Conservation (phyloP, 2,888 invertebrate genomes). For the Dromius quadrimaculatus region DNA sequence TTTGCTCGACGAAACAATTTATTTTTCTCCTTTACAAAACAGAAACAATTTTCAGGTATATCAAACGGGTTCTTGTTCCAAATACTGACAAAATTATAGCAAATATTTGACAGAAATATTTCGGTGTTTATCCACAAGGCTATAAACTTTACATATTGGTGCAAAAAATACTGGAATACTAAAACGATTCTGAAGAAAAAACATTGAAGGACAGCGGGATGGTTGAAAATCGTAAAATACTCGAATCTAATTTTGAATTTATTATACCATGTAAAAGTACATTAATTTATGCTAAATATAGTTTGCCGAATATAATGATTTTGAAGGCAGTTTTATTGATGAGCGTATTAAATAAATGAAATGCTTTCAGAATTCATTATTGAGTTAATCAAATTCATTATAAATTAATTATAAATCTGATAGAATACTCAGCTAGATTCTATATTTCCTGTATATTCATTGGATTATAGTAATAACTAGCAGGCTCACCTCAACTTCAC, state of each 20-base stretch:
- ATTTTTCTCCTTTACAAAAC: background rate
- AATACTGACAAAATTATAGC: background rate
- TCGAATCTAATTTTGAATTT: background rate
- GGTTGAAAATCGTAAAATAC: constrained; percentile 4
- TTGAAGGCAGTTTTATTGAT: no score
- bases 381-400: no score
- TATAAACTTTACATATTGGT: constrained; percentile 24
- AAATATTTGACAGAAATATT: constrained; percentile 6
- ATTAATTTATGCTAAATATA: background rate
- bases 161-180: constrained; percentile 23
- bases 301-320: no score
- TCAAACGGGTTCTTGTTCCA: background rate
- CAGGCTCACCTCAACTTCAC: no score
- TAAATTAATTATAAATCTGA: no score
- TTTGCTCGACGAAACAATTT: no score
- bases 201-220: constrained; percentile 12
- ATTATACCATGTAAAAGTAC: background rate
- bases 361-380: no score
- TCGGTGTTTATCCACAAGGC: constrained; percentile 19
- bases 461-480: no score
- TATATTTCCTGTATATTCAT: no score
- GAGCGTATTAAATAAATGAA: no score
- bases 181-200: constrained; percentile 32
- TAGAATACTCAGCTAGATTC: no score
- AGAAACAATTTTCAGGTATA: background rate